Base-by-base conservation (phyloP, 2,113 vertebrate species). In the Trogon surrucura region DNA sequence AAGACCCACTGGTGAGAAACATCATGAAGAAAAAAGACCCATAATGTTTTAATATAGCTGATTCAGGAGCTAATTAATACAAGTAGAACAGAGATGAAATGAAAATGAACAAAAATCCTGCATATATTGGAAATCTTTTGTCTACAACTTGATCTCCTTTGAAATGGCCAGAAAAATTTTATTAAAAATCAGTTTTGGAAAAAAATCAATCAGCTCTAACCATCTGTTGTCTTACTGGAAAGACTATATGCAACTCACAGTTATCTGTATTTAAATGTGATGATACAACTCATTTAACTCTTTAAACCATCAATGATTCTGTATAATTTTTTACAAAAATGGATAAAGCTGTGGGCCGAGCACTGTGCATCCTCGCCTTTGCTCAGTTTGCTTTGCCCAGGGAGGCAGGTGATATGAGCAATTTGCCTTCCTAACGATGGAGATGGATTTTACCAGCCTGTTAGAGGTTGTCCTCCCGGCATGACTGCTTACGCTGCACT, bases 401-500 rank as follows among this genome's bases (percentile, higher is more conserved):
- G 34, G 30, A 90, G 67, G 45, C 11, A 72, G 57, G 9, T 18
- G 47, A 13, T 44, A 53, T 0, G 6, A 80, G 19, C 19, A 54
- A 15, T 29, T 85, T 73, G 14, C 13, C 30, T 45, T 69, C 0
- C 0, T 67, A 38, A 67, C 0, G 5, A 19, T 64, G 16, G 6
- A 36, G 47, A 34, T 69, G 58, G 38, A 50, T 88, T 82, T 91
- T 89, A 67, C 32, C 45, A 69, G 19, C 25, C 78, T n/a, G 10
- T 53, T 60, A 13, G 50, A 72, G 53, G 27, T 13, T 72, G 13
- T 34, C 29, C 34, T 75, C 54, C n/a, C 58, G 69, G 41, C n/a
- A 32, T 0, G 0, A 51, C 1, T 57, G 32, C 48, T 80, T 54
- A 15, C 0, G 0, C 32, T 66, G 34, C 57, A 21, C 47, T 47